Evolutionary conservation across 2,797 vertebrate genomes (phyloP).

Genomic region (Channa striata): DNA sequence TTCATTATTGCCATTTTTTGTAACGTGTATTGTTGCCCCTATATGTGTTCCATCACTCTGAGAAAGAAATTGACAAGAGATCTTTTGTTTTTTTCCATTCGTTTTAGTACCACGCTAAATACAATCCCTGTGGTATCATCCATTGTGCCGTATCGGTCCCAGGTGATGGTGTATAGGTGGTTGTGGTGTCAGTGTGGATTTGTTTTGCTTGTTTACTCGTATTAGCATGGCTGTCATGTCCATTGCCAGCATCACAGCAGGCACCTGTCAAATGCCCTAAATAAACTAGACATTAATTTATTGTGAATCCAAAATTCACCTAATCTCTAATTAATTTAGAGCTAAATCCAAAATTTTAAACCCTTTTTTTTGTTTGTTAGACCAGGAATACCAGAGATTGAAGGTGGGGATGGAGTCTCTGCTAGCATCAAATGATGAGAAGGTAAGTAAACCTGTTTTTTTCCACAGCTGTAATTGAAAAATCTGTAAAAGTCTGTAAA

Average conservation of each 20-base stretch:
- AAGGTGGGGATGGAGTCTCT: conserved; percentile 95
- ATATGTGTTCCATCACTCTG: neutral
- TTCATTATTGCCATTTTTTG: neutral
- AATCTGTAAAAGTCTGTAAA: neutral
- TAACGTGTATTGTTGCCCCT: neutral
- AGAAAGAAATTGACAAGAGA: neutral
- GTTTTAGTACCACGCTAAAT: neutral
- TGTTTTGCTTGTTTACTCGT: conserved; percentile 55
- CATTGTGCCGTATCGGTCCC: conserved; percentile 26
- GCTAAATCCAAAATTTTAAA: neutral
- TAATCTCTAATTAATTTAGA: too few relatives aligned
- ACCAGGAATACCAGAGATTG: conserved; percentile 94
- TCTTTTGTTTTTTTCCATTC: neutral
- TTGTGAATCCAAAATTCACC: neutral
- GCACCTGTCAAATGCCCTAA: conserved; percentile 35
- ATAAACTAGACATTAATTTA: neutral
- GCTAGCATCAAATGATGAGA: conserved; percentile 93
- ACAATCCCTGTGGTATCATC: neutral
- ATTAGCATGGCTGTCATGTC: conserved; percentile 65
- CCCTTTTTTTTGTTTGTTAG: conserved; percentile 72
- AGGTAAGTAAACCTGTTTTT: conserved; percentile 82
- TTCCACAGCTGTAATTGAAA: neutral
- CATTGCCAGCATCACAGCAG: conserved; percentile 28
- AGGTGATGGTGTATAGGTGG: conserved; percentile 47
- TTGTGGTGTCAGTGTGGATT: conserved; percentile 58